Conservation (phyloP, 2,113 vertebrate genomes). For the Tyto alba region DNA sequence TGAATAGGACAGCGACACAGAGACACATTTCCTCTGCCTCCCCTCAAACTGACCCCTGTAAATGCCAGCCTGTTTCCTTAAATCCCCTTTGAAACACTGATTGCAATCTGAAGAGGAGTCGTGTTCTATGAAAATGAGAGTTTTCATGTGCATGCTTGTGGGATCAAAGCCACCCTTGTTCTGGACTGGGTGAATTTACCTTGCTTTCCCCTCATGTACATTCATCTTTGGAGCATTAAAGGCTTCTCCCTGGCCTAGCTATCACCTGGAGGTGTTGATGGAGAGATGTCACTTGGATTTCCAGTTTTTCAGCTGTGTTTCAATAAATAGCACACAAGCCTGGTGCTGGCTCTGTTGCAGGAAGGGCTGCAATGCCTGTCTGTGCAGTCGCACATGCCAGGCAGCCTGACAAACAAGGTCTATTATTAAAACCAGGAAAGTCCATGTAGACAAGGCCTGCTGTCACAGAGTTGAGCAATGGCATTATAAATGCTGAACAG, state of each 20-base stretch:
- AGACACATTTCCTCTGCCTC: not conserved
- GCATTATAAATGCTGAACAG: not conserved
- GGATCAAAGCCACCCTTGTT: not conserved
- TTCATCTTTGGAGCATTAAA: not conserved
- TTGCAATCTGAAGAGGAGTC: not conserved
- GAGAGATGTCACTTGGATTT: not conserved
- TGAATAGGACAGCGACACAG: accelerated
- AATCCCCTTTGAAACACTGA: not conserved
- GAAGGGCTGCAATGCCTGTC: not conserved
- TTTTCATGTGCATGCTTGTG: not conserved
- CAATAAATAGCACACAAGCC: not conserved
- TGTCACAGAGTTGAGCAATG: not conserved
- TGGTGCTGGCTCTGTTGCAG: not conserved
- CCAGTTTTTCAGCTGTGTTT: not conserved
- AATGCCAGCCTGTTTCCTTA: not conserved
- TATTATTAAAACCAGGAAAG: not conserved
- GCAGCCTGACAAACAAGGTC: not conserved
- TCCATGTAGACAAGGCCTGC: not conserved
- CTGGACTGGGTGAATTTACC: not conserved
- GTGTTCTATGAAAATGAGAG: not conserved
- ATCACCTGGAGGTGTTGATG: not conserved
- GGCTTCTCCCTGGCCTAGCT: not conserved
- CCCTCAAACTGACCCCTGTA: accelerated
- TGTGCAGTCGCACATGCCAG: accelerated
- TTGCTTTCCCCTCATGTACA: not conserved